These are phyloP conservation scores for Pedicia rivosa DNA, from an alignment of 2,888 invertebrate species.

Conservation along the genomic window DNA sequence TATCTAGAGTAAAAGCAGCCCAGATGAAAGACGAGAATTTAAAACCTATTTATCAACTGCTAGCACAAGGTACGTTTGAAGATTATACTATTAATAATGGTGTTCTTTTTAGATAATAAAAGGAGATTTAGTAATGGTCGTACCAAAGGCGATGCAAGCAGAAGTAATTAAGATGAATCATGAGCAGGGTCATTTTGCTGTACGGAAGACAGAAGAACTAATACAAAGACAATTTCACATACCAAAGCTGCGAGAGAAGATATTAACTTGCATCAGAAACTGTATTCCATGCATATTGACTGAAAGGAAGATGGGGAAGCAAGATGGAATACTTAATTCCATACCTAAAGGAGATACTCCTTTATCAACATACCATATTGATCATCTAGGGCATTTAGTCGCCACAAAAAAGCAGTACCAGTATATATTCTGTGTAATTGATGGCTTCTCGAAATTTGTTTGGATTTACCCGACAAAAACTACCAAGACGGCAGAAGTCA, in stretches of 20 bases:
- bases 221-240: constrained; percentile 7
- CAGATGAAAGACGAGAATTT: constrained; percentile 12
- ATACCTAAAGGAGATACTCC: constrained; percentile 14
- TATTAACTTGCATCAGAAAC: constrained; percentile 5
- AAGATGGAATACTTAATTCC: constrained; percentile 18
- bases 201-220: constrained; percentile 6
- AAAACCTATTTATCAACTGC: constrained; percentile 9
- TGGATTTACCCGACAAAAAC: constrained; percentile 23
- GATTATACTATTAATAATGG: constrained; percentile 11
- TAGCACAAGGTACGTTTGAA: constrained; percentile 9
- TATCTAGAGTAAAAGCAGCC: constrained; percentile 3
- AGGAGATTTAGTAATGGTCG: constrained; percentile 9
- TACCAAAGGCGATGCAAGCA: constrained; percentile 7
- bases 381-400: constrained; percentile 7
- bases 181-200: too few relatives aligned
- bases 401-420: constrained; percentile 11
- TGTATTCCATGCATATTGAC: constrained; percentile 6
- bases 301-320: constrained; percentile 13
- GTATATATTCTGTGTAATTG: constrained; percentile 21
- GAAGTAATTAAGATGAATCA: not conserved
- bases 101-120: constrained; percentile 10
- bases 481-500: constrained; percentile 17
- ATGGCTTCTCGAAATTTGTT: constrained; percentile 23
- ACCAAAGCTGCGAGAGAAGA: constrained; percentile 5
- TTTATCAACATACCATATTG: constrained; percentile 10